Evolutionary conservation across 2,888 invertebrate genomes (phyloP), one percentile per base, ranked within the genome.

Genomic region (Dicycla oo): DNA sequence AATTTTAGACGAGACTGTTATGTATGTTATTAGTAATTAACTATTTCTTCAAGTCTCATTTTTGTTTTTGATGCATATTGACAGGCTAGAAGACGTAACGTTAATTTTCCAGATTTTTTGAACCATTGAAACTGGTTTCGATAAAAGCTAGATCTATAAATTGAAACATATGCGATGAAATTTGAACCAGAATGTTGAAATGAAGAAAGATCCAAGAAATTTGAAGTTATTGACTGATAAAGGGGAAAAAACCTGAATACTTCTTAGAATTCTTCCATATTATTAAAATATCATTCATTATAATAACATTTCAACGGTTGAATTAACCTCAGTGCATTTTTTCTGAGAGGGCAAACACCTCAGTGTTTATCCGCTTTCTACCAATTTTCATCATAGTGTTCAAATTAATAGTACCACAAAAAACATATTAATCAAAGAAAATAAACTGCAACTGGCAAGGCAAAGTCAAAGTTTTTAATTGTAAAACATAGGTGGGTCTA

Each of bases 231-330:
- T n/a, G 43, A 45, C 18, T 6, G 18, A 45, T 23, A 56, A n/a
- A 26, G 3, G 0, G 1, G 0, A 43, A 3, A 38, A 26, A 20
- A 43, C 10, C 43, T n/a, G 2, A 51, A 64, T 30, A 6, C 15
- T 34, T n/a, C n/a, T n/a, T 20, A 43, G 6, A 34, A 10, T 30
- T 6, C 10, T 11, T 8, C 1, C 13, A 7, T 26, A 65, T 30
- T 67, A 65, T 23, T 43, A 13, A 40, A n/a, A 65, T n/a, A n/a
- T 26, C 20, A 34, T 45, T 20, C 23, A 45, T n/a, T n/a, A 68
- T n/a, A 38, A 56, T 23, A 69, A 30, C 13, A 47, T 56, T 56
- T 15, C 26, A 13, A 15, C 38, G 26, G 7, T 15, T 30, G 10
- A 30, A 18, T 11, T 10, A 18, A 65, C 7, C 5, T 40, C 10